A percentile compares a stretch with the other conserved stretches of the same genome.
Conservation (phyloP, 37 sponge, comb jelly and placozoan species). For the Bolinopsis microptera region DNA sequence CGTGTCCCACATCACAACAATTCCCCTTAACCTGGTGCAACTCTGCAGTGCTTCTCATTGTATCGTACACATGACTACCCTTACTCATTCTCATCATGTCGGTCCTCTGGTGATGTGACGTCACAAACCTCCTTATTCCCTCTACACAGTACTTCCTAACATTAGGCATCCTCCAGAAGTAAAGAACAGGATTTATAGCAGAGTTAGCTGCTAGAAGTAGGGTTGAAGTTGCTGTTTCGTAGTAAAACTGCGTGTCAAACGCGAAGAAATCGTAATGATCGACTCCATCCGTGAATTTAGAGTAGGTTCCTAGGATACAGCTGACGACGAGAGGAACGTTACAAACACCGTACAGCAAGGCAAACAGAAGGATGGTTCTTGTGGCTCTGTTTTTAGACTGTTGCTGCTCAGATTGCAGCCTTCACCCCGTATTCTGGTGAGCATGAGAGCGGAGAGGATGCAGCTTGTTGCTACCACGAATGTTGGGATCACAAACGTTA, state of each 20-base stretch:
- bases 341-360: not conserved
- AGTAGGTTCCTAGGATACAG: not conserved
- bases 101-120: not conserved
- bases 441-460: not conserved
- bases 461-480: not conserved
- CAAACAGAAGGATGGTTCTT: not conserved
- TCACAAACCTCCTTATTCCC: not conserved
- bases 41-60: not conserved
- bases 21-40: no score
- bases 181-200: not conserved
- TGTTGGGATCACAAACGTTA: not conserved
- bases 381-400: not conserved
- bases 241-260: not conserved
- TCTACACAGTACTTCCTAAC: not conserved
- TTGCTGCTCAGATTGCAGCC: not conserved
- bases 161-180: not conserved
- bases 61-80: not conserved
- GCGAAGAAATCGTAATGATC: not conserved
- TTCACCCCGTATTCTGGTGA: not conserved
- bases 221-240: not conserved
- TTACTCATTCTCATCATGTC: not conserved
- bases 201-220: not conserved
- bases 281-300: not conserved
- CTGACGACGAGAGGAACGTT: not conserved
- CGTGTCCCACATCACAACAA: no score